A percentile compares a stretch with the other conserved stretches of the same genome.
These are phyloP conservation scores for Prionace glauca DNA, from an alignment of 2,797 vertebrate genomes.

Conservation along the genomic window DNA sequence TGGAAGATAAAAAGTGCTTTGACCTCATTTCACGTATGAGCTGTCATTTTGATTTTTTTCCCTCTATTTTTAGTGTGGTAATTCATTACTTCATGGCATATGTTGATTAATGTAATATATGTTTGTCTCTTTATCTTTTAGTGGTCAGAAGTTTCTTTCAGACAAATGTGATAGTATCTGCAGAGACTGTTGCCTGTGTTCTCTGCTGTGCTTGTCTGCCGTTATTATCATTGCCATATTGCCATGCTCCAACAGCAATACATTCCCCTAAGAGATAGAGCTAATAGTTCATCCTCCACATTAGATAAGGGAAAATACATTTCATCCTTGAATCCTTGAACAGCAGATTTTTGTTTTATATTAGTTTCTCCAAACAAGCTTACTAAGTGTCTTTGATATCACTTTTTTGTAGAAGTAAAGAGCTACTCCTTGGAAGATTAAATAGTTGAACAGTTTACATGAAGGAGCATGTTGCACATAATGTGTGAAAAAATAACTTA, in stretches of 20 bases:
- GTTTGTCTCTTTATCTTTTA: neutral
- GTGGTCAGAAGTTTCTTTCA: neutral
- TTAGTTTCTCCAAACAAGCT: neutral
- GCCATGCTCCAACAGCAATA: neutral
- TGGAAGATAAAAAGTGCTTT: constrained; percentile 77
- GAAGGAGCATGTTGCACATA: too few species aligned
- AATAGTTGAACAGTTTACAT: neutral
- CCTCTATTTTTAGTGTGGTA: neutral
- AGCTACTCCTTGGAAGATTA: neutral
- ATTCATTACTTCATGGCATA: neutral
- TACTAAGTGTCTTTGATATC: neutral
- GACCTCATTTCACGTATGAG: constrained; percentile 69
- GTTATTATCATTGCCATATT: neutral
- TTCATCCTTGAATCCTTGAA: neutral
- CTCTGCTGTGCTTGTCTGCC: neutral
- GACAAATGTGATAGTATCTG: neutral
- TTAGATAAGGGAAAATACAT: neutral
- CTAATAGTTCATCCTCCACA: neutral
- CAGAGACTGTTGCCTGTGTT: too few species aligned
- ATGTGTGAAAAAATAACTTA: too few species aligned
- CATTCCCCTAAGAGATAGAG: neutral
- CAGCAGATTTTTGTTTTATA: neutral
- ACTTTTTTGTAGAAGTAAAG: neutral
- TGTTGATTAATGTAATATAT: neutral
- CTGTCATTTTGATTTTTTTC: neutral